Conservation (phyloP, 2,888 invertebrate genomes). For the Chironomus riparius region DNA sequence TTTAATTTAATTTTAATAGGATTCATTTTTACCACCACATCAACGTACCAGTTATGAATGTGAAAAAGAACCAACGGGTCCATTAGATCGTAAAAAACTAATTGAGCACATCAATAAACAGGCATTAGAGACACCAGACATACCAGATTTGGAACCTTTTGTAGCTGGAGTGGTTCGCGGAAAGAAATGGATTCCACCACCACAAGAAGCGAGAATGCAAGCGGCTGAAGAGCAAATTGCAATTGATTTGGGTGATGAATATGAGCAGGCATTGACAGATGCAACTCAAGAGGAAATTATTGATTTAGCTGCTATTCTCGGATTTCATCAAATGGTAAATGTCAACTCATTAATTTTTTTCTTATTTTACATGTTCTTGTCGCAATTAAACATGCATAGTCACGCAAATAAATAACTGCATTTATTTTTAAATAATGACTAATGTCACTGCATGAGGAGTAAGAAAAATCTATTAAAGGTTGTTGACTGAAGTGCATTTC, state of each 20-base stretch:
- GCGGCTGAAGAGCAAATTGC: constrained; percentile 86
- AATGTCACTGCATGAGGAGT: too few relatives aligned
- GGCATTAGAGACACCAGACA: constrained; percentile 95
- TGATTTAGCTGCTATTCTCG: constrained; percentile 93
- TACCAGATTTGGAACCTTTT: constrained; percentile 91
- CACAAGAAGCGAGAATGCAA: constrained; percentile 58
- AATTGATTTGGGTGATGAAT: constrained; percentile 89
- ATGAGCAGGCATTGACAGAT: constrained; percentile 76
- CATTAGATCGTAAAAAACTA: constrained; percentile 86
- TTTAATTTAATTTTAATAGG: constrained; percentile 50
- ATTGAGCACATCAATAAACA: constrained; percentile 96
- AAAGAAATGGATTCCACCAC: constrained; percentile 83
- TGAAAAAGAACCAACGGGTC: constrained; percentile 90
- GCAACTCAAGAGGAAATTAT: constrained; percentile 96
- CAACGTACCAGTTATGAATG: constrained; percentile 95
- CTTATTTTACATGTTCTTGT: background rate
- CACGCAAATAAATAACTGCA: too few relatives aligned
- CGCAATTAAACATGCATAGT: too few relatives aligned
- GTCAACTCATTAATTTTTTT: background rate
- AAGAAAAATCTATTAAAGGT: too few relatives aligned
- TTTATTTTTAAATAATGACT: too few relatives aligned
- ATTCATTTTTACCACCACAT: constrained; percentile 90
- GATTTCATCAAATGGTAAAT: constrained; percentile 84
- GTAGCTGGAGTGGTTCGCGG: constrained; percentile 85
- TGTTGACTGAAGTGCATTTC: too few relatives aligned